Evolutionary conservation across 2,888 invertebrate genomes (phyloP), one percentile per base, ranked within the genome.

Genomic region (Caradrina clavipalpis): DNA sequence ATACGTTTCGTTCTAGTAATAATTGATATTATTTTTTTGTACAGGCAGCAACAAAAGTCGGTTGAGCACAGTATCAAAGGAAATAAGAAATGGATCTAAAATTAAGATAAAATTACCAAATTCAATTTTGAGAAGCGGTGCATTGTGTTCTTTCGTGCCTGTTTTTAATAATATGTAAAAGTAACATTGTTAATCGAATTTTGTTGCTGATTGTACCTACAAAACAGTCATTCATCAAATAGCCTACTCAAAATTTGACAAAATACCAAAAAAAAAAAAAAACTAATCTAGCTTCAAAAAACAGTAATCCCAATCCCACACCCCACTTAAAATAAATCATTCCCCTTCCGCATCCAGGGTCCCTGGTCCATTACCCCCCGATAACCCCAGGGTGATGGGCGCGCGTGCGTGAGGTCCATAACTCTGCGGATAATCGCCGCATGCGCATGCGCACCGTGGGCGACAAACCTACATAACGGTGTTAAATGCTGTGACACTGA

Each of bases 391-490:
- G 81, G 76, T 83, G 75, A 81, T 68, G 72, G 62, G 73, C 72
- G 80, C 82, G 81, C 84, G 78, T 87, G 88, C 86, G 84, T 86
- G 86, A 72, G 85, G 85, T 86, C 89, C 82, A 87, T 88, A 88
- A 90, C 86, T 90, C 87, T 74, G 58, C 76, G 87, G 85, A 86
- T 86, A 87, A 87, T 85, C 78, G 61, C 66, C 45, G 78, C 82
- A 65, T 72, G 84, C 82, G 83, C 82, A 68, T 75, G 82, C 76
- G 80, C 77, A 69, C 85, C 87, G 90, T 90, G 84, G 90, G 91
- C 86, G 90, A 83, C 85, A 85, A 79, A 76, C 78, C 78, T 80
- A 82, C 73, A 80, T 84, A 86, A 88, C 90, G 87, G 89, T 84
- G 81, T 78, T 78, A 76, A 82, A 81, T 80, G 67, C 81, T 76